Evolutionary conservation across 2,797 vertebrate species (phyloP).

Genomic region (Tadarida brasiliensis): DNA sequence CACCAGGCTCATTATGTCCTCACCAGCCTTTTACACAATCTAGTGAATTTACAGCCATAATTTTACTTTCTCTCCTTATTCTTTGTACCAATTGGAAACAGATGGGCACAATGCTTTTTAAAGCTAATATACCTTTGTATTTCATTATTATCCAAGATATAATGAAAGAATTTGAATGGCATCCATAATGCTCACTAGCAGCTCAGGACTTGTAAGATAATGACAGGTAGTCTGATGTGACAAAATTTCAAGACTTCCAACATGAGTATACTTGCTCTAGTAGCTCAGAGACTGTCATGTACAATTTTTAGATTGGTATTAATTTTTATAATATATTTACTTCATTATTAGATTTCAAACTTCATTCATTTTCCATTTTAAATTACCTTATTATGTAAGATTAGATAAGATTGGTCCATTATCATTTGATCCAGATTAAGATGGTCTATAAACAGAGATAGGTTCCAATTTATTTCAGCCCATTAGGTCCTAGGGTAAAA

Average conservation of each 20-base stretch:
- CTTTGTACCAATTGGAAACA: background rate
- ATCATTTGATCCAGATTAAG: background rate
- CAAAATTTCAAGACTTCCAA: background rate
- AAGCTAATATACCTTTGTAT: background rate
- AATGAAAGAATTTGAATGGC: slow-evolving; percentile 16
- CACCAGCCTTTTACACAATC: background rate
- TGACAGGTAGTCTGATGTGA: background rate
- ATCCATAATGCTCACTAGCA: background rate
- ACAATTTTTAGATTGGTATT: background rate
- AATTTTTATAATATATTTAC: background rate
- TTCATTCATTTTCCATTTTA: background rate
- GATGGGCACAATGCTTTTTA: slow-evolving; percentile 40
- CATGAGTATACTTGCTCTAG: background rate
- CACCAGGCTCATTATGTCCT: background rate
- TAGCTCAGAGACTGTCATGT: background rate
- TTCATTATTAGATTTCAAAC: background rate
- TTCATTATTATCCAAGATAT: slow-evolving; percentile 29
- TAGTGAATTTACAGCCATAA: background rate
- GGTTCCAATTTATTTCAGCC: background rate
- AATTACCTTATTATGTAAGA: background rate
- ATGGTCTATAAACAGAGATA: background rate
- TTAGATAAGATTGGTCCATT: background rate
- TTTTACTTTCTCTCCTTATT: slow-evolving; percentile 6
- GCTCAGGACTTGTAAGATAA: slow-evolving; percentile 14
- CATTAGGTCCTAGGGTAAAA: background rate